phyloP scores from a whole-genome alignment of 1,140 invertebrate species.

The Drosophila nigrodunni region DNA sequence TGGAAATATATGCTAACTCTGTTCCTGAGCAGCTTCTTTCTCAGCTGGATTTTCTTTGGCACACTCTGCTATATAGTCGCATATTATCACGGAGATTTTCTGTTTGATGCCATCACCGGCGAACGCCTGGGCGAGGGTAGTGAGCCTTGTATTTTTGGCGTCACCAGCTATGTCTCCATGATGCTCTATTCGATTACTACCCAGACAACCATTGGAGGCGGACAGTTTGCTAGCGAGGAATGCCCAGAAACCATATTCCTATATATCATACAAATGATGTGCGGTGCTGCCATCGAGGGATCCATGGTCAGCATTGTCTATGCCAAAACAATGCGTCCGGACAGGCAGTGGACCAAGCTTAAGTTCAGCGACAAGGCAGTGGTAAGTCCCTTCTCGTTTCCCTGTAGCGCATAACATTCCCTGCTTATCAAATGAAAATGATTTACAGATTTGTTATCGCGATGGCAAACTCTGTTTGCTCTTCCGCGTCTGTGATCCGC shows the following conservation, averaged over 20 bases:
- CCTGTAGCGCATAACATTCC: too few species aligned
- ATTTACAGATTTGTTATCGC: constrained; percentile 86
- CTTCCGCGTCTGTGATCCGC: constrained; percentile 87
- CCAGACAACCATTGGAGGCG: constrained; percentile 89
- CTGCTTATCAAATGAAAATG: too few species aligned
- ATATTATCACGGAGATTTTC: constrained; percentile 85
- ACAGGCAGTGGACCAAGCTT: constrained; percentile 85
- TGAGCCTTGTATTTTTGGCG: constrained; percentile 85
- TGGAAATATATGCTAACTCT: constrained; percentile 87
- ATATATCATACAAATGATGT: constrained; percentile 86
- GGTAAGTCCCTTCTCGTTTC: constrained; percentile 71
- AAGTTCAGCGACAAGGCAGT: constrained; percentile 87
- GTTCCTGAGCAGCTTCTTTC: constrained; percentile 85
- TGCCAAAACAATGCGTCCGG: constrained; percentile 87
- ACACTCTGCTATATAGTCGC: constrained; percentile 85
- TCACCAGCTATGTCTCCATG: constrained; percentile 86
- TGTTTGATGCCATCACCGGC: constrained; percentile 67
- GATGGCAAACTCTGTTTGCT: constrained; percentile 87
- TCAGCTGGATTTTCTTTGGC: constrained; percentile 86
- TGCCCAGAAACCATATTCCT: constrained; percentile 93
- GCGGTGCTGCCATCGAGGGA: constrained; percentile 86
- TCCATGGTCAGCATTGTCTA: constrained; percentile 87
- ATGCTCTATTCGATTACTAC: constrained; percentile 87
- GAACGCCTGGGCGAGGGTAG: constrained; percentile 66
- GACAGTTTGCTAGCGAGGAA: constrained; percentile 91